Evolutionary conservation across 2,797 vertebrate species (phyloP).

Genomic region (Prionace glauca): DNA sequence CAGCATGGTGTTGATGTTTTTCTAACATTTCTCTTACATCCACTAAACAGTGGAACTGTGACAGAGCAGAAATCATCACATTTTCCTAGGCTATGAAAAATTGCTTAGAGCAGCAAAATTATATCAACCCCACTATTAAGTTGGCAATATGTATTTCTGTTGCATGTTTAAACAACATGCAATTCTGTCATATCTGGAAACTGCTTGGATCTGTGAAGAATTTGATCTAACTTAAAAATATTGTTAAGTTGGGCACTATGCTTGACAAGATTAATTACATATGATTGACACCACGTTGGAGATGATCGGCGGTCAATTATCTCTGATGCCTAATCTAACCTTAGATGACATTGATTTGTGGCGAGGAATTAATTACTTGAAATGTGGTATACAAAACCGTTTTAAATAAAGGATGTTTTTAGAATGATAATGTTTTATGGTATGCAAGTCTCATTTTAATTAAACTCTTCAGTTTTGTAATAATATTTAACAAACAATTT

Average conservation of each 20-base stretch:
- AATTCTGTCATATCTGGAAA: background rate
- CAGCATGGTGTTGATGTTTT: background rate
- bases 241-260: background rate
- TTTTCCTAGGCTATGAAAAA: constrained; percentile 21
- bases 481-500: constrained; percentile 36
- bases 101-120: background rate
- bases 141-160: background rate
- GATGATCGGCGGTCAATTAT: background rate
- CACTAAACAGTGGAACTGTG: background rate
- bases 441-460: background rate
- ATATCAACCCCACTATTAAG: background rate
- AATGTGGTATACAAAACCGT: background rate
- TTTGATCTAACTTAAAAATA: background rate
- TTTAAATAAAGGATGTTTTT: background rate
- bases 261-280: background rate
- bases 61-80: constrained; percentile 4
- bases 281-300: background rate
- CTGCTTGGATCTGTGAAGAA: background rate
- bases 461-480: background rate
- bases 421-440: background rate
- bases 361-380: constrained; percentile 7
- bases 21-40: background rate
- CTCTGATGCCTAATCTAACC: background rate
- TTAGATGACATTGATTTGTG: background rate
- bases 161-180: constrained; percentile 10